Evolutionary conservation across 2,888 invertebrate species (phyloP), one percentile per base, ranked within the genome.

Genomic region (Cerastis leucographa): DNA sequence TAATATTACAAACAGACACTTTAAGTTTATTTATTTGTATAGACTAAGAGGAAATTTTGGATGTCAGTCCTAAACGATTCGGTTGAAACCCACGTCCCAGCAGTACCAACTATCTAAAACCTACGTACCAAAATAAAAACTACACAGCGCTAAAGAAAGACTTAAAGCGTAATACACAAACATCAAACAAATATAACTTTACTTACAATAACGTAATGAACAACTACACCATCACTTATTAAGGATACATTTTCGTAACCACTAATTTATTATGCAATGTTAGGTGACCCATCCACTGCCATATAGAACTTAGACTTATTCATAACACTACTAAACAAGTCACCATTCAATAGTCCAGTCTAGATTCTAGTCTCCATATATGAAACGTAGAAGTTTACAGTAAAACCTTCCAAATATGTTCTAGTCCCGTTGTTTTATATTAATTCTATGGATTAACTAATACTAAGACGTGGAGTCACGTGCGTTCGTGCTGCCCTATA

Each of bases 391-490:
- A 42, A 29, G 22, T 69, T 71, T 81, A 82, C 85, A 61, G 81
- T 82, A 85, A 76, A 83, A 68, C 61, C 17, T 40, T 25, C 83
- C 83, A 69, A 85, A 85, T 77, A 72, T 12, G 82, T 71, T 59
- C 1, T 11, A 40, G 78, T 72, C 40, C 83, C 85, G 83, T 83
- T 83, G 59, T 78, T 71, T 71, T 44, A 80, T 80, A 74, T 64
- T 80, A 64, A 68, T 82, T 78, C 61, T 85, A 77, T 81, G 62
- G 19, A 81, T 83, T 85, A 74, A 78, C 74, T 74, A 83, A 81
- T 81, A 81, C 76, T 46, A 61, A 62, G 68, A 77, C 71, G 68
- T 54, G 65, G 46, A 17, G 61, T 54, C 82, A 78, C 82, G 83
- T 83, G n/a, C 71, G 25, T 12, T n/a, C 67, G 22, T 40, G 49